Conservation (phyloP, 2,797 vertebrate species). For the Cyclopterus lumpus region DNA sequence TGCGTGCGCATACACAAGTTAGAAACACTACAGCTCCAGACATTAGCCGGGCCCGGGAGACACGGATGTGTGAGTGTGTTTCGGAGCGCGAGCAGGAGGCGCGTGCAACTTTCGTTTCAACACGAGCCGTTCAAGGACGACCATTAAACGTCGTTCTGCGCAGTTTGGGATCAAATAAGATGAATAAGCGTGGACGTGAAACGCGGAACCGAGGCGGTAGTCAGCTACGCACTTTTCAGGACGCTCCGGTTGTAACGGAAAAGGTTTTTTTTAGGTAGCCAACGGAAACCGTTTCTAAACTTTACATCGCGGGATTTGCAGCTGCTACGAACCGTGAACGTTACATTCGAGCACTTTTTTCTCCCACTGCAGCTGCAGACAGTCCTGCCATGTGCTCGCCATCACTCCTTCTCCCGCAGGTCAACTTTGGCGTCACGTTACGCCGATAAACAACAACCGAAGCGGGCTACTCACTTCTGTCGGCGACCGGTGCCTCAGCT, state of each 20-base stretch:
- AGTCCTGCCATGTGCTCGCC: conserved; percentile 72
- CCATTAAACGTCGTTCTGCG: background rate
- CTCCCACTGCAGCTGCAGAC: background rate
- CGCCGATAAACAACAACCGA: conserved; percentile 16
- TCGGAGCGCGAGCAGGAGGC: background rate
- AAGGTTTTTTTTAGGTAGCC: too few species aligned
- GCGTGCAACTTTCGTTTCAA: background rate
- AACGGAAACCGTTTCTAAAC: background rate
- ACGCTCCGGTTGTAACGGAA: too few species aligned
- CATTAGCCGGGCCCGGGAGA: conserved; percentile 43
- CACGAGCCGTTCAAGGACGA: background rate
- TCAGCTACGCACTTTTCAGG: background rate
- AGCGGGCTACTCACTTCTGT: conserved; percentile 84
- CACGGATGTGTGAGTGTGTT: background rate
- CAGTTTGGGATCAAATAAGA: background rate
- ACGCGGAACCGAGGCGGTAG: background rate
- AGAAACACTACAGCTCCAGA: background rate
- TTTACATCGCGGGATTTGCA: too few species aligned
- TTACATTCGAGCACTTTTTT: background rate
- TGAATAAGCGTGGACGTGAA: background rate
- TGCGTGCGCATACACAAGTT: background rate
- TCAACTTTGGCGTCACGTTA: conserved; percentile 25
- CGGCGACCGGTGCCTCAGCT: conserved; percentile 90
- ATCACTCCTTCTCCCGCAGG: conserved; percentile 45
- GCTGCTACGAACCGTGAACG: background rate